phyloP scores from a whole-genome alignment of 2,888 invertebrate species.

The Trachelus stipa region DNA sequence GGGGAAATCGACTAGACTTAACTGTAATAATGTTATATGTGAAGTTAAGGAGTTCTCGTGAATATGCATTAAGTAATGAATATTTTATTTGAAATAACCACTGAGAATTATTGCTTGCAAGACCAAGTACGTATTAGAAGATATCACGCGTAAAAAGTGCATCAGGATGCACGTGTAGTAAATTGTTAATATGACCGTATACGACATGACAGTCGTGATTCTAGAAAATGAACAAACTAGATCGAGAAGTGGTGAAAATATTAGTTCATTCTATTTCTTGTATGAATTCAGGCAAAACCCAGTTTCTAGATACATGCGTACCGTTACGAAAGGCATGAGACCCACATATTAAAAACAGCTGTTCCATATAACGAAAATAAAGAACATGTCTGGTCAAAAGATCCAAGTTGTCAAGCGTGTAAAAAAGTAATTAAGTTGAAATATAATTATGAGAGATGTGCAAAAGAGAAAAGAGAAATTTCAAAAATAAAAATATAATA shows the following conservation, averaged over 20 bases:
- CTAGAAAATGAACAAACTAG: not conserved
- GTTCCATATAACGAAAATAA: not conserved
- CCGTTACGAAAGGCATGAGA: not conserved
- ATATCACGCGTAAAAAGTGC: not conserved
- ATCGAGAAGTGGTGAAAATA: not conserved
- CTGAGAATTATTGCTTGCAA: not conserved
- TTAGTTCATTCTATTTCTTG: not conserved
- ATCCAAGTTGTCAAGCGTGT: not conserved
- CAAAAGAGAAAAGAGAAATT: not conserved
- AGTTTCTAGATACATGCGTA: not conserved
- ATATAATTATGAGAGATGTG: not conserved
- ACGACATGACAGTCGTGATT: too few species aligned
- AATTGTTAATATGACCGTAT: too few species aligned
- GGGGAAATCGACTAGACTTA: not conserved
- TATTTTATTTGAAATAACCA: not conserved
- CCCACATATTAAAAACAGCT: not conserved
- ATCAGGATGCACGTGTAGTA: too few species aligned
- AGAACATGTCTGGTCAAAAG: not conserved
- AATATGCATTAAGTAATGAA: not conserved
- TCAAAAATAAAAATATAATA: not conserved
- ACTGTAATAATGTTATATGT: not conserved
- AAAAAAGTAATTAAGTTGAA: not conserved
- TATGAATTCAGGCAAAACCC: not conserved
- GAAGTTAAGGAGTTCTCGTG: not conserved
- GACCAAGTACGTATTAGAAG: not conserved